Percentiles rank a stretch among this genome's conserved stretches.
Evolutionary conservation across 1,140 invertebrate genomes (phyloP).

Genomic region (Metaphire vulgaris): DNA sequence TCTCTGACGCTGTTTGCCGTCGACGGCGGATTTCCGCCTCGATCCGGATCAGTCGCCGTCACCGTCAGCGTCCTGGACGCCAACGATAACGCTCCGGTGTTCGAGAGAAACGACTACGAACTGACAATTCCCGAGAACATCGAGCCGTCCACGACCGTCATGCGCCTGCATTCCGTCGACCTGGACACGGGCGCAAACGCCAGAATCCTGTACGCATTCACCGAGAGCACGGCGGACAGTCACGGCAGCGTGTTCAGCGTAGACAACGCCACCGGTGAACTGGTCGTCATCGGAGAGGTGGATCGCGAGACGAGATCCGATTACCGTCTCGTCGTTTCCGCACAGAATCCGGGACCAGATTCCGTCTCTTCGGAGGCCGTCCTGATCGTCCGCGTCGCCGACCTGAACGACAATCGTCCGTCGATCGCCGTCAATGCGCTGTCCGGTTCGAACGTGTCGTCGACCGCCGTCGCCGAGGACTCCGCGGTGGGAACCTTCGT

Average conservation of each 20-base stretch:
- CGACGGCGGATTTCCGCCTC: conserved; percentile 73
- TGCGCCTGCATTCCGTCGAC: conserved; percentile 64
- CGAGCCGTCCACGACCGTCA: conserved; percentile 70
- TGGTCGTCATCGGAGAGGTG: conserved; percentile 13
- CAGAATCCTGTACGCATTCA: conserved; percentile 65
- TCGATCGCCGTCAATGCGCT: conserved; percentile 17
- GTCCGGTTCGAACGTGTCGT: not conserved
- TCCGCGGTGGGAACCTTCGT: not conserved
- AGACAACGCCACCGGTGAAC: conserved; percentile 21
- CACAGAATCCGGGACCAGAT: conserved; percentile 23
- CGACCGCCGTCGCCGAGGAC: conserved; percentile 39
- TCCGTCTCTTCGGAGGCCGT: not conserved
- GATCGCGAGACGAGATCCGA: conserved; percentile 20
- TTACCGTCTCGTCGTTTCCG: conserved; percentile 19
- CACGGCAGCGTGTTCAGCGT: conserved; percentile 23
- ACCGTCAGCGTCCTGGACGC: conserved; percentile 56
- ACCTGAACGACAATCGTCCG: conserved; percentile 23
- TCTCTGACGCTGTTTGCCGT: conserved; percentile 63
- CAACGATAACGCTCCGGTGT: conserved; percentile 50
- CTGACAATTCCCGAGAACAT: conserved; percentile 78
- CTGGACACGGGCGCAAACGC: conserved; percentile 42
- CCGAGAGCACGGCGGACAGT: conserved; percentile 38
- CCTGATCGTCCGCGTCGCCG: conserved; percentile 20
- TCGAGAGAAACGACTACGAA: conserved; percentile 49
- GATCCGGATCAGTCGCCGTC: conserved; percentile 70